Evolutionary conservation across 2,888 invertebrate species (phyloP).

Genomic region (Pasiphila rectangulata): DNA sequence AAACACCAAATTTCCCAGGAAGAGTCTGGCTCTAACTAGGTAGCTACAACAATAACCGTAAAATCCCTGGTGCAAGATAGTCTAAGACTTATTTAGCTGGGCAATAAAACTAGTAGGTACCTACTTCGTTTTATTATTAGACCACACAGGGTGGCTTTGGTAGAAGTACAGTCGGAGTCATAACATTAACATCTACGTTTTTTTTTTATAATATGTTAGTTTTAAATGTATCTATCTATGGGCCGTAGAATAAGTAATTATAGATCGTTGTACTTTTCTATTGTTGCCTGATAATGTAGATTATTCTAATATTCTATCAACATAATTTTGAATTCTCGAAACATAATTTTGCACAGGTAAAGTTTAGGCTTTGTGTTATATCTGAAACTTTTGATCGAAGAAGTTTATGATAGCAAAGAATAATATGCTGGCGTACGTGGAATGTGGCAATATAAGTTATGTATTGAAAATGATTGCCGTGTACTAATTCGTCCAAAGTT

Average conservation of each 20-base stretch:
- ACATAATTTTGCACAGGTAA: neutral
- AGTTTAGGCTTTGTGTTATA: constrained; percentile 1
- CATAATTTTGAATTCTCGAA: neutral
- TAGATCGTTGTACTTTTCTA: no score
- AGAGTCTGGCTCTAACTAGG: no score
- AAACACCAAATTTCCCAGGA: no score
- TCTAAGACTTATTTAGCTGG: neutral
- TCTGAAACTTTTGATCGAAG: constrained; percentile 4
- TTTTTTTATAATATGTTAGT: no score
- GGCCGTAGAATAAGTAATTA: no score
- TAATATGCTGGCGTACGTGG: neutral
- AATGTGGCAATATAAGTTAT: neutral
- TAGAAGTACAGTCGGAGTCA: constrained; percentile 1
- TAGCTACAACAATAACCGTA: no score
- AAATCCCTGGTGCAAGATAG: no score
- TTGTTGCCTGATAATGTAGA: no score
- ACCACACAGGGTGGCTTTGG: constrained; percentile 1
- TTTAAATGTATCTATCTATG: no score
- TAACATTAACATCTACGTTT: neutral
- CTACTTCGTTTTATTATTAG: constrained; percentile 5
- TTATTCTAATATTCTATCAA: no score
- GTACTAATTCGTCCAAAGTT: no score
- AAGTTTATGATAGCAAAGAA: neutral
- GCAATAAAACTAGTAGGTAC: constrained; percentile 4
- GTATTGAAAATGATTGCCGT: no score